phyloP scores from a whole-genome alignment of 1,140 invertebrate genomes.

The Heliconius hewitsoni region DNA sequence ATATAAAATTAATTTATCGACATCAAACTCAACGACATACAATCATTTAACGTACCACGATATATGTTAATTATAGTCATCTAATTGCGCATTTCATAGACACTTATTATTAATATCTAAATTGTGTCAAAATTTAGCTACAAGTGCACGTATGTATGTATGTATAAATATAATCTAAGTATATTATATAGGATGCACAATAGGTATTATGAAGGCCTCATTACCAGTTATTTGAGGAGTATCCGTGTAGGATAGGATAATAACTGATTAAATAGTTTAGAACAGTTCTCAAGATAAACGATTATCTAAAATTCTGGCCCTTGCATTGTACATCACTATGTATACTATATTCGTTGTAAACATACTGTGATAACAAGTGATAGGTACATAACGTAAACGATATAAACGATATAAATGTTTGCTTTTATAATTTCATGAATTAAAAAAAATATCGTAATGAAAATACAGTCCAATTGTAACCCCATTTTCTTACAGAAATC shows the following conservation, averaged over 20 bases:
- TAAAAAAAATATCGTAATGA: not conserved
- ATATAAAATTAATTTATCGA: conserved; percentile 44
- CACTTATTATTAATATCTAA: conserved; percentile 51
- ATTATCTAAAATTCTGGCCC: not conserved
- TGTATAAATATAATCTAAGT: conserved; percentile 48
- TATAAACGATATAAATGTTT: not conserved
- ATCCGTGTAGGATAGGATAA: not conserved
- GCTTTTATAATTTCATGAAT: not conserved
- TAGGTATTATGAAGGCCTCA: conserved; percentile 33
- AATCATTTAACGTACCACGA: conserved; percentile 43
- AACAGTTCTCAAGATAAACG: not conserved
- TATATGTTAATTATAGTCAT: conserved; percentile 46
- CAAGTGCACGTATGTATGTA: conserved; percentile 51
- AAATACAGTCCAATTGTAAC: no score
- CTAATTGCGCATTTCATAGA: conserved; percentile 64
- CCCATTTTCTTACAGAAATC: no score
- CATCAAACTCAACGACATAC: conserved; percentile 44
- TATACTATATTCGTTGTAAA: conserved; percentile 74
- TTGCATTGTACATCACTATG: conserved; percentile 17
- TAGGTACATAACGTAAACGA: not conserved
- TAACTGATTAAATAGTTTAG: not conserved
- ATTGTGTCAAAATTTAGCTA: conserved; percentile 72
- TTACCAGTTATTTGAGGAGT: conserved; percentile 16
- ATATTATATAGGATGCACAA: conserved; percentile 32
- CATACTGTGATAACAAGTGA: conserved; percentile 59